Evolutionary conservation across 2,113 vertebrate species (phyloP), one percentile per base, ranked within the genome.

Genomic region (Percopsis transmontana): DNA sequence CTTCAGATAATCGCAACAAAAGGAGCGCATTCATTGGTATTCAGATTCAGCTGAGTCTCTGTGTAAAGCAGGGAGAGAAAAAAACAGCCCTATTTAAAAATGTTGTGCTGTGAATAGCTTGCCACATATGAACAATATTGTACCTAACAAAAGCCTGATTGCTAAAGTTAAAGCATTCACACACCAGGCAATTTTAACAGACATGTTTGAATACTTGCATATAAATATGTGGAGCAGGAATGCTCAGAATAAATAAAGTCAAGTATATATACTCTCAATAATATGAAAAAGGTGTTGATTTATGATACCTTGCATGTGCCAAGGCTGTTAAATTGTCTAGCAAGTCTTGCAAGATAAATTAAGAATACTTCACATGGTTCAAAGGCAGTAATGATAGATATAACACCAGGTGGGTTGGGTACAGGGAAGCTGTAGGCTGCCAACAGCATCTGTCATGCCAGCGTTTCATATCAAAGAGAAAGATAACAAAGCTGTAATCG

Each of bases 341-440:
- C 41, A 67, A 38, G 42, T 33, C 3, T 33, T 7, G 8, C 27
- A 33, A 4, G 7, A 67, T 52, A 9, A 14, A 19, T 57, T 19
- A 44, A 50, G 38, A 10, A 0, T 24, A 42, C 51, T n/a, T 55
- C 44, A 9, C 18, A 41, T 33, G 27, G 58, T 70, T 81, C 15
- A 68, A 5, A 59, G 20, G 33, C 47, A 44, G 38, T 41, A 41
- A 11, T 16, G 24, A 8, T 41, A 23, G 4, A 11, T 48, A 60
- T 57, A 65, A 64, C 51, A 59, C 66, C 56, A 80, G 75, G 66
- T 59, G 61, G 57, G 67, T 41, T 12, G 1, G 66, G 51, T 62
- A 38, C 58, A 18, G 55, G 59, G 48, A 55, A 52, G 15, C 15
- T 3, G 7, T 42, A 20, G 27, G 56, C 16, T 50, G 38, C 40